Evolutionary conservation across 2,888 invertebrate species (phyloP).

Genomic region (Eremobia ochroleuca): DNA sequence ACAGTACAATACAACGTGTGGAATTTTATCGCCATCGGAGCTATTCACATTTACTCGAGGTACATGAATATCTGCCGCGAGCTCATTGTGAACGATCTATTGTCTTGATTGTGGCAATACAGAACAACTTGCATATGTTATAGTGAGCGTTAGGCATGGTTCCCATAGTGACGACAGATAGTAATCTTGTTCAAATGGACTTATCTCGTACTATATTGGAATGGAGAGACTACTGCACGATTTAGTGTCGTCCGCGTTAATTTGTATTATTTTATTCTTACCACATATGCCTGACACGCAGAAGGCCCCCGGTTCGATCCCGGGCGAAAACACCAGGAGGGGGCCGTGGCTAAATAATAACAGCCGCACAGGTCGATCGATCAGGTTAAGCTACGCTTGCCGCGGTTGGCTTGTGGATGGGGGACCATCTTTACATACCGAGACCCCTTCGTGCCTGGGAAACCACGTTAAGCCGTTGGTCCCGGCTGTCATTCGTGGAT

Average conservation of each 20-base stretch:
- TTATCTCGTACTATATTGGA: not conserved
- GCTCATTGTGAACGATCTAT: slow-evolving; percentile 38
- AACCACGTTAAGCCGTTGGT: no score
- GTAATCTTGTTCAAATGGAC: not conserved
- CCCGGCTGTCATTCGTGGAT: no score
- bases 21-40: slow-evolving; percentile 26
- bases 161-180: not conserved
- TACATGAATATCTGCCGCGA: slow-evolving; percentile 17
- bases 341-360: no score
- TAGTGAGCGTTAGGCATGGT: not conserved
- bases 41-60: slow-evolving; percentile 27
- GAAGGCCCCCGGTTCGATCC: slow-evolving; percentile 97
- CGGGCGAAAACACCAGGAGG: slow-evolving; percentile 97
- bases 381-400: no score
- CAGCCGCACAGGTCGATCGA: no score
- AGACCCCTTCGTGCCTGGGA: no score
- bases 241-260: not conserved
- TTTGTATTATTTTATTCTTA: not conserved
- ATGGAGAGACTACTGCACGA: not conserved
- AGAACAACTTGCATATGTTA: not conserved
- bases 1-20: slow-evolving; percentile 26
- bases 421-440: no score
- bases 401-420: no score
- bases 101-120: slow-evolving; percentile 22
- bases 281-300: slow-evolving; percentile 96